These are phyloP conservation scores for Cottoperca gobio DNA, from an alignment of 2,797 vertebrate genomes.

Conservation along the genomic window DNA sequence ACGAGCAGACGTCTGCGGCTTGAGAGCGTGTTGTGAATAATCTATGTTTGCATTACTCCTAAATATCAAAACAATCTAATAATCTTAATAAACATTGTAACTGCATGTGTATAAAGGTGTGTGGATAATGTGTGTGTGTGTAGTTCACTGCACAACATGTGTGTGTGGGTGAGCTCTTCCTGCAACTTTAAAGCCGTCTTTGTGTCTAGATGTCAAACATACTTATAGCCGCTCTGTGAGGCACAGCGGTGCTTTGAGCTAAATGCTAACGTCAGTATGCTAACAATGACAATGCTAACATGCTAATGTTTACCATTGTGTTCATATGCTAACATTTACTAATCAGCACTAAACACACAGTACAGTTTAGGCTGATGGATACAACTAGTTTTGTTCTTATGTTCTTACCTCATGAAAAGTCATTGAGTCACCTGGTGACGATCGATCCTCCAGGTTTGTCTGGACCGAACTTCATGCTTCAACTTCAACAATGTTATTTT, in stretches of 20 bases:
- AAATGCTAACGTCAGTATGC: background rate
- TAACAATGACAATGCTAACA: background rate
- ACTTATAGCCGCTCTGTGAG: background rate
- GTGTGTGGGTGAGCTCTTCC: background rate
- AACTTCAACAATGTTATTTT: too few species aligned
- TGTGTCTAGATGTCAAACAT: background rate
- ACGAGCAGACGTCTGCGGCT: conserved; percentile 7
- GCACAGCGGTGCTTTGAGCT: background rate
- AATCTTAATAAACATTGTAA: background rate
- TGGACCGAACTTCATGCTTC: too few species aligned
- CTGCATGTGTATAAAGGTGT: background rate
- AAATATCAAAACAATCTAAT: background rate
- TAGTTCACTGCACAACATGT: too few species aligned
- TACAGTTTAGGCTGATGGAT: background rate
- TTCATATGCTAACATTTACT: background rate
- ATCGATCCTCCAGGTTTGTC: too few species aligned
- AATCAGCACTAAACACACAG: background rate
- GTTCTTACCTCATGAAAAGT: too few species aligned
- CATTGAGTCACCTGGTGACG: too few species aligned
- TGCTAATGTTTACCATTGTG: background rate
- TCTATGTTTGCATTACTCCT: background rate
- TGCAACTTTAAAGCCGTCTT: background rate
- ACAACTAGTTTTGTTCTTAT: background rate
- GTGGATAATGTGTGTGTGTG: background rate
- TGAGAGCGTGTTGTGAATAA: background rate